Conservation (phyloP, 1,140 invertebrate species). For the Lepidurus packardi region DNA sequence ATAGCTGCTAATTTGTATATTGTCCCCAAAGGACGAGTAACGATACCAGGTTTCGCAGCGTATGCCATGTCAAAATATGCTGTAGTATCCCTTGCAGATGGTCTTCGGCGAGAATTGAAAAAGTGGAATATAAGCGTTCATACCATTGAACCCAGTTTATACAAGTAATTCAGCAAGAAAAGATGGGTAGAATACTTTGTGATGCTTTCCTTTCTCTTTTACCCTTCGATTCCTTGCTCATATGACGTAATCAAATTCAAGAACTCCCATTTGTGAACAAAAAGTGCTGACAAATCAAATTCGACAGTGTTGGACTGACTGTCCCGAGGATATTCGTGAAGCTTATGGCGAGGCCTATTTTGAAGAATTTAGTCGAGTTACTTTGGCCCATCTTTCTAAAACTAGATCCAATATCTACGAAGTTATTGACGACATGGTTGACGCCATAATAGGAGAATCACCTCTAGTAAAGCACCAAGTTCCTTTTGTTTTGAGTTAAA, state of each 20-base stretch:
- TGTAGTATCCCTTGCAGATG: constrained; percentile 50
- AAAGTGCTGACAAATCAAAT: constrained; percentile 39
- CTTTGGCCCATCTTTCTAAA: background rate
- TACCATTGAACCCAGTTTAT: constrained; percentile 49
- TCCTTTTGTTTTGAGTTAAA: background rate
- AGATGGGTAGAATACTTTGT: background rate
- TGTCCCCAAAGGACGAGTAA: constrained; percentile 45
- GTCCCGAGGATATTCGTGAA: constrained; percentile 41
- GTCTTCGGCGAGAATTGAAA: constrained; percentile 50
- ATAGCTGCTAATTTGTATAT: background rate
- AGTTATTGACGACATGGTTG: constrained; percentile 44
- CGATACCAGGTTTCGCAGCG: constrained; percentile 48
- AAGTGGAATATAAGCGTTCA: constrained; percentile 51
- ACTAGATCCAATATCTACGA: constrained; percentile 40
- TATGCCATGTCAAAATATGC: constrained; percentile 53
- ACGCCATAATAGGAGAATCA: constrained; percentile 41
- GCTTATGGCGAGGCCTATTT: constrained; percentile 46
- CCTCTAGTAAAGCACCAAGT: constrained; percentile 38
- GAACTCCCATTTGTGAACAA: constrained; percentile 42
- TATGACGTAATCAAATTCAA: constrained; percentile 31
- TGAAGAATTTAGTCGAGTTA: constrained; percentile 41
- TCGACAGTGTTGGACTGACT: constrained; percentile 42
- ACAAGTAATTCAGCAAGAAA: constrained; percentile 43
- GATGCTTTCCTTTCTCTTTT: background rate
- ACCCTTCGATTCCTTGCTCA: background rate